phyloP scores from a whole-genome alignment of 2,113 vertebrate genomes.

The Salvator merianae region DNA sequence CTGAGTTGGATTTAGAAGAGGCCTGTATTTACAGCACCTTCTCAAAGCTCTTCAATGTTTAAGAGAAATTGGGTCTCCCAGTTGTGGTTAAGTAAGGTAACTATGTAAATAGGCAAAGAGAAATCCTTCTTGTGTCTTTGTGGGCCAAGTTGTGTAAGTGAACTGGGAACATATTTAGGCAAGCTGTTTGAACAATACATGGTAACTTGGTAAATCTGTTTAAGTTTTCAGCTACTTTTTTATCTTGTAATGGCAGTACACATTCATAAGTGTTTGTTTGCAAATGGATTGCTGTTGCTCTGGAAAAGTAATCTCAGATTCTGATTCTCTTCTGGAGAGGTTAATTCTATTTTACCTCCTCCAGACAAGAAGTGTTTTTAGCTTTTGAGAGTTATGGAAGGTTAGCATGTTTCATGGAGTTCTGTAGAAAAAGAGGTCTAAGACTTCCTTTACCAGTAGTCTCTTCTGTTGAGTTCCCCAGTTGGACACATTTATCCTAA shows the following conservation, averaged over 20 bases:
- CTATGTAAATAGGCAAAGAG: constrained; percentile 60
- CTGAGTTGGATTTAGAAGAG: neutral
- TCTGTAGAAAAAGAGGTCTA: too few relatives aligned
- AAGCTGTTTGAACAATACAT: neutral
- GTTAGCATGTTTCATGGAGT: too few relatives aligned
- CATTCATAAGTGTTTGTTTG: neutral
- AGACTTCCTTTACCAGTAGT: too few relatives aligned
- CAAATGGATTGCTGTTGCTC: neutral
- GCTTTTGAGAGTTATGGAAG: too few relatives aligned
- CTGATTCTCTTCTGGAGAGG: too few relatives aligned
- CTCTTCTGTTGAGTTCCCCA: too few relatives aligned
- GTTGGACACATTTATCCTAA: too few relatives aligned
- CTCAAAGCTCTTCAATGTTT: neutral
- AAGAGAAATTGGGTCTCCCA: neutral
- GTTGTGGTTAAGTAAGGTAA: constrained; percentile 38
- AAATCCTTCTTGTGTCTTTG: neutral
- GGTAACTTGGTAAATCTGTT: neutral
- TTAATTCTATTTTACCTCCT: too few relatives aligned
- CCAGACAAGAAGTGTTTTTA: too few relatives aligned
- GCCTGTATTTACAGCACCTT: neutral
- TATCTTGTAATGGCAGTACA: neutral
- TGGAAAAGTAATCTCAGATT: neutral
- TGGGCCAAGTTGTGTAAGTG: neutral
- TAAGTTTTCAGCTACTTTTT: neutral
- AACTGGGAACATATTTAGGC: neutral